Evolutionary conservation across 2,113 vertebrate genomes (phyloP).

Genomic region (Etheostoma spectabile): DNA sequence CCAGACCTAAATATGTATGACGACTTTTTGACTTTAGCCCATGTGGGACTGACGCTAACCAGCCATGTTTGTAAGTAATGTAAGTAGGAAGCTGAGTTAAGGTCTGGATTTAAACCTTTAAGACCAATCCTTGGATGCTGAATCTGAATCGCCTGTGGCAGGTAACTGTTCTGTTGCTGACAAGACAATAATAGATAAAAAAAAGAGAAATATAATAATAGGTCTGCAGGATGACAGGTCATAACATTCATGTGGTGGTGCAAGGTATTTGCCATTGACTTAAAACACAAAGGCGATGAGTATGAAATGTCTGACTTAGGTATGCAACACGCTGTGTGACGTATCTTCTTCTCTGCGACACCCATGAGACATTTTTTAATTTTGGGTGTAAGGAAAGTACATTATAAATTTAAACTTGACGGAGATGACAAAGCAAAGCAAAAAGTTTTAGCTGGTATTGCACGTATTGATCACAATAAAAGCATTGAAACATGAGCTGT

Average conservation of each 20-base stretch:
- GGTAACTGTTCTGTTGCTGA: background rate
- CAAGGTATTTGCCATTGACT: background rate
- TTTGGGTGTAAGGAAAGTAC: background rate
- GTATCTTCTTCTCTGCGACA: background rate
- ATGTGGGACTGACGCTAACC: background rate
- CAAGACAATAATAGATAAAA: background rate
- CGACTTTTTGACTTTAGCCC: background rate
- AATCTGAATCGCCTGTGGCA: background rate
- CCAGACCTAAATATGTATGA: too few relatives aligned
- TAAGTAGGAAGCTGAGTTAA: background rate
- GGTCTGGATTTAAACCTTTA: background rate
- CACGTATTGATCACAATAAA: background rate
- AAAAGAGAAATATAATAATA: background rate
- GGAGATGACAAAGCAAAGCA: background rate
- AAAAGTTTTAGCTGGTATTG: background rate
- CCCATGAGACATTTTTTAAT: background rate
- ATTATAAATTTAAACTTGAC: background rate
- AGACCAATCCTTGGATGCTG: background rate
- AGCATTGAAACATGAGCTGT: constrained; percentile 16
- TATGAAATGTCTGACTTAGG: background rate
- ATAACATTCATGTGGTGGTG: background rate
- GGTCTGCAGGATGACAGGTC: background rate
- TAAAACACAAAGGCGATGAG: background rate
- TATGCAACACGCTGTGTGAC: background rate
- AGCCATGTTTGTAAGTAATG: background rate